phyloP scores from a whole-genome alignment of 2,113 vertebrate genomes.

The Tachycineta bicolor region DNA sequence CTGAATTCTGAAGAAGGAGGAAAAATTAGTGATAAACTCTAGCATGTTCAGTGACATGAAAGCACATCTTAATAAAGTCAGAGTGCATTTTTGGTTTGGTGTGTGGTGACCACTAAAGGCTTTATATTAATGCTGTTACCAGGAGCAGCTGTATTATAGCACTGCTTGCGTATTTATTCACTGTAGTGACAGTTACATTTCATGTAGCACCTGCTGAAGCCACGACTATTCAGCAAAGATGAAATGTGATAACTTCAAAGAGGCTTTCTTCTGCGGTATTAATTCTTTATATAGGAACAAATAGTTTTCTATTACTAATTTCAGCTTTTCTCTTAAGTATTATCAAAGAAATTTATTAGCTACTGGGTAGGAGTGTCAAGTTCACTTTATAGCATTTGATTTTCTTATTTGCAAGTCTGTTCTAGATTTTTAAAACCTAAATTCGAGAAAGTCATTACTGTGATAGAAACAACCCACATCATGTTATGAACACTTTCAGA shows the following conservation, averaged over 20 bases:
- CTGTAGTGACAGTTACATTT: conserved; percentile 70
- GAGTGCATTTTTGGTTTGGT: conserved; percentile 34
- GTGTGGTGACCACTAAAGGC: conserved; percentile 50
- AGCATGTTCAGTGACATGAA: background rate
- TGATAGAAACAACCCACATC: background rate
- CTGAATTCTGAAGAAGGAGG: background rate
- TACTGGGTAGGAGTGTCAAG: background rate
- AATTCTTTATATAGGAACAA: conserved; percentile 66
- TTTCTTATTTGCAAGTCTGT: background rate
- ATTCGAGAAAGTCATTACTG: background rate
- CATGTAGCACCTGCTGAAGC: conserved; percentile 77
- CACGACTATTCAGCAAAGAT: conserved; percentile 67
- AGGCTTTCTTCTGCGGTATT: conserved; percentile 67
- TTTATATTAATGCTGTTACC: conserved; percentile 71
- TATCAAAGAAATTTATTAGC: conserved; percentile 6
- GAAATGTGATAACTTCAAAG: conserved; percentile 72
- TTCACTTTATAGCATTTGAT: background rate
- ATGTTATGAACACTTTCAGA: background rate
- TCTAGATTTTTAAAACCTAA: background rate
- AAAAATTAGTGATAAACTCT: background rate
- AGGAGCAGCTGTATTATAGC: conserved; percentile 71
- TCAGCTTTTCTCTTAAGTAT: conserved; percentile 1
- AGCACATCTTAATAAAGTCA: conserved; percentile 39
- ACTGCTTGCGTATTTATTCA: conserved; percentile 73
- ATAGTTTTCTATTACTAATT: conserved; percentile 52